Conservation (phyloP, 53 echinoderm and acorn worm genomes). For the Zoroaster sp. region DNA sequence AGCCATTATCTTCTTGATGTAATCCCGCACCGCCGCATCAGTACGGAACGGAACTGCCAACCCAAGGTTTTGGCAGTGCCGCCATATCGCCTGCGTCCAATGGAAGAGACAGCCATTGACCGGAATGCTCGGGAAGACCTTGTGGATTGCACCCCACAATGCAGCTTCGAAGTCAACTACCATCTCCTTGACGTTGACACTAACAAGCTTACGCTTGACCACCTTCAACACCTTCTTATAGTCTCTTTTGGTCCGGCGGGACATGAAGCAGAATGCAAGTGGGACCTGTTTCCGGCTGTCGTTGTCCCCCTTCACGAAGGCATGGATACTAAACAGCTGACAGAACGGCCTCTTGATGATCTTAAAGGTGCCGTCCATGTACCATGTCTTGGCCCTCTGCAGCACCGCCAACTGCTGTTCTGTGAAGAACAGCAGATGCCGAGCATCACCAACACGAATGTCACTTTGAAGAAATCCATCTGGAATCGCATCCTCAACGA, state of each 20-base stretch:
- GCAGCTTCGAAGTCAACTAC: conserved; percentile 59
- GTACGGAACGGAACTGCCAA: no score
- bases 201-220: neutral
- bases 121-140: conserved; percentile 5
- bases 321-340: conserved; percentile 62
- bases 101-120: no score
- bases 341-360: conserved; percentile 60
- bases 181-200: neutral
- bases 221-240: conserved; percentile 49
- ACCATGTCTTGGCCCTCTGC: conserved; percentile 59
- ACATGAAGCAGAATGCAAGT: conserved; percentile 67
- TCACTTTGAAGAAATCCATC: conserved; percentile 39
- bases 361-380: conserved; percentile 69
- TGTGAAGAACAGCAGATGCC: conserved; percentile 50
- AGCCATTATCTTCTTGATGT: no score
- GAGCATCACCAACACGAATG: conserved; percentile 30
- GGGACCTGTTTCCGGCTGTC: conserved; percentile 60
- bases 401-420: conserved; percentile 42
- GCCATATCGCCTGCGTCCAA: no score
- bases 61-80: no score
- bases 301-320: conserved; percentile 54
- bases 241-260: conserved; percentile 40
- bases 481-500: neutral
- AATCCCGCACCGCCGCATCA: no score
- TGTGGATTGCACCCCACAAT: conserved; percentile 48